Conservation (phyloP, 2,797 vertebrate species). For the Arvicola amphibius region DNA sequence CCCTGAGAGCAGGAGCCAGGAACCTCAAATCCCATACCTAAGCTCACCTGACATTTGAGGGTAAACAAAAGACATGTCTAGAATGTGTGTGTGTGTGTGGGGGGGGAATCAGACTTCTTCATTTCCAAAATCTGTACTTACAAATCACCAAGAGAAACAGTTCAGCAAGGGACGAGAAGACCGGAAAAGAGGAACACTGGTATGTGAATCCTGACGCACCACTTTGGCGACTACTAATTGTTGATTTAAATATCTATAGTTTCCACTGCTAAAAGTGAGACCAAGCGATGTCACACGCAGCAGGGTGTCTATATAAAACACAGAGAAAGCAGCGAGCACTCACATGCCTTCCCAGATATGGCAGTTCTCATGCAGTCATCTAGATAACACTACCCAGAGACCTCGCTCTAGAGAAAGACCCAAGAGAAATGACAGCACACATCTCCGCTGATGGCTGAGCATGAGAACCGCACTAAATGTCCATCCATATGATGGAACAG, state of each 20-base stretch:
- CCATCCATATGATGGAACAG: neutral
- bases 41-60: neutral
- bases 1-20: neutral
- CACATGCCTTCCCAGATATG: neutral
- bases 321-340: neutral
- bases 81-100: too few relatives aligned
- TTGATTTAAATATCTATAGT: neutral
- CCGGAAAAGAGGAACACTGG: neutral
- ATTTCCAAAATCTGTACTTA: neutral
- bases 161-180: neutral
- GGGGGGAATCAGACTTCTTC: neutral
- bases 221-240: neutral
- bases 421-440: neutral
- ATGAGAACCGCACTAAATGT: neutral
- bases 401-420: neutral
- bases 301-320: neutral
- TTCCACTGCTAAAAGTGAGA: constrained; percentile 29
- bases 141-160: neutral
- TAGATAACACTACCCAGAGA: neutral
- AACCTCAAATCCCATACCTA: neutral
- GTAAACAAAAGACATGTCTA: neutral
- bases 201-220: neutral
- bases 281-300: neutral
- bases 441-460: neutral
- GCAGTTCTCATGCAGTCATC: neutral